phyloP scores from a whole-genome alignment of 2,888 invertebrate species.

The Deilephila porcellus region DNA sequence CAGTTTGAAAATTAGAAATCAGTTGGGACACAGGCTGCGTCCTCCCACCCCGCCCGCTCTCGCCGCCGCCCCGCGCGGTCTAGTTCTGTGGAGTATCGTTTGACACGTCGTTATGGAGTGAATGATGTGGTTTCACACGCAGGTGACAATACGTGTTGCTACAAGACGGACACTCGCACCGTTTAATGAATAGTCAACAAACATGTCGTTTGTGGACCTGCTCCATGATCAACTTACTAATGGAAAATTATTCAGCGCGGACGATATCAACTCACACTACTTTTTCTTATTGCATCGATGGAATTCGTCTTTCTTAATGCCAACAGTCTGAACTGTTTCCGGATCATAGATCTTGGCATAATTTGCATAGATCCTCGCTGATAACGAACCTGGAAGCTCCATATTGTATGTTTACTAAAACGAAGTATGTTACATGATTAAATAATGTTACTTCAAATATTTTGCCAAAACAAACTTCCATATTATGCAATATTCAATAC shows the following conservation, averaged over 20 bases:
- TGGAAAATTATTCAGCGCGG: neutral
- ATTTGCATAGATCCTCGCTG: no score
- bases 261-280: no score
- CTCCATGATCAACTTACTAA: neutral
- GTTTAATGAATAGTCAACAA: slow-evolving; percentile 14
- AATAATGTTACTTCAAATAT: no score
- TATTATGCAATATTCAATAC: no score
- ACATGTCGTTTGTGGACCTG: neutral
- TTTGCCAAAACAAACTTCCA: no score
- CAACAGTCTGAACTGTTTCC: no score
- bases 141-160: slow-evolving; percentile 21
- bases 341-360: no score
- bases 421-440: no score
- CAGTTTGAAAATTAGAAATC: slow-evolving; percentile 15
- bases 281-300: no score
- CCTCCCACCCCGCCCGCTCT: neutral
- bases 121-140: slow-evolving; percentile 18
- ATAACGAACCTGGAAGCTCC: no score
- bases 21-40: neutral
- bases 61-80: neutral
- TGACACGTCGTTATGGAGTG: slow-evolving; percentile 18
- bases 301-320: no score
- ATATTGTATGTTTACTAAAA: no score
- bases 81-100: slow-evolving; percentile 7
- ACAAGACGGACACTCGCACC: slow-evolving; percentile 1